phyloP scores from a whole-genome alignment of 2,888 invertebrate genomes.

The Luperina testacea region DNA sequence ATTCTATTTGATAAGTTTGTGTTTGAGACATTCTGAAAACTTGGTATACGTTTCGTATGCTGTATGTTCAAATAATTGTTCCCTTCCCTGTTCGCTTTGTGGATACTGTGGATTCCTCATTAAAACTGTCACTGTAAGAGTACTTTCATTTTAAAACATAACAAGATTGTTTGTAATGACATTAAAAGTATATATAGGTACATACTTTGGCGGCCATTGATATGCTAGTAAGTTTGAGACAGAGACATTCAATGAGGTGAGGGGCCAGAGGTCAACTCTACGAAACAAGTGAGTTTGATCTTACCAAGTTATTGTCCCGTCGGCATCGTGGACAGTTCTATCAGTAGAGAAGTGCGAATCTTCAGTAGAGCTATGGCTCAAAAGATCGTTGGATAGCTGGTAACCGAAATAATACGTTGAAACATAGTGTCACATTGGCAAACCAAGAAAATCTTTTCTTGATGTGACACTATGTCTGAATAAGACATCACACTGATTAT shows the following conservation, averaged over 20 bases:
- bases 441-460: not conserved
- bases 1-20: not conserved
- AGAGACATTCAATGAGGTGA: not conserved
- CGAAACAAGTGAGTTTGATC: not conserved
- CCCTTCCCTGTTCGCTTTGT: not conserved
- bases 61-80: not conserved
- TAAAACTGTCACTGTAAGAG: conserved; percentile 17
- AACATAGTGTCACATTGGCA: conserved; percentile 20
- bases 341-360: conserved; percentile 47
- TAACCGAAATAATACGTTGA: conserved; percentile 61
- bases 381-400: conserved; percentile 43
- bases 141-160: not conserved
- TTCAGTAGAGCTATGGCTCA: conserved; percentile 34
- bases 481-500: not conserved
- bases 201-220: not conserved
- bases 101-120: not conserved
- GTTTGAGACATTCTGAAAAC: conserved; percentile 60
- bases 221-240: not conserved
- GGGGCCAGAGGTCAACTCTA: not conserved
- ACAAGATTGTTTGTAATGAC: not conserved
- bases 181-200: not conserved
- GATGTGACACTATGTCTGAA: conserved; percentile 38
- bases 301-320: conserved; percentile 45
- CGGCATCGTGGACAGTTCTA: conserved; percentile 38
- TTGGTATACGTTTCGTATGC: conserved; percentile 31